phyloP scores from a whole-genome alignment of 2,113 vertebrate genomes.

The Mormyrus iriodes region DNA sequence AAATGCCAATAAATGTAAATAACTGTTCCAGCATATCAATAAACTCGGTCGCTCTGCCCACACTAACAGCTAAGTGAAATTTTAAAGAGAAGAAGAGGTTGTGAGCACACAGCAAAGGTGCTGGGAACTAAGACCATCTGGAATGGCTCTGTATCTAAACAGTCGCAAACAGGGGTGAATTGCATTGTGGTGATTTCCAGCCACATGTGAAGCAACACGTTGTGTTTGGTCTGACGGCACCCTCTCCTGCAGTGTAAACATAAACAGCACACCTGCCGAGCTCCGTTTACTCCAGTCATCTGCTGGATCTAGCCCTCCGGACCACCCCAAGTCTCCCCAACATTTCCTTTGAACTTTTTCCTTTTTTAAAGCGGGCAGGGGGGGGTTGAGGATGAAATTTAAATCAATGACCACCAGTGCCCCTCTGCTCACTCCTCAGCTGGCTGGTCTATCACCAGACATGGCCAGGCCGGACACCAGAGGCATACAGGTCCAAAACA shows the following conservation, averaged over 20 bases:
- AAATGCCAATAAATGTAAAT: conserved; percentile 42
- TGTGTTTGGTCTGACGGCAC: conserved; percentile 40
- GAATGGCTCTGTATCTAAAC: conserved; percentile 26
- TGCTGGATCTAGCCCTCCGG: not conserved
- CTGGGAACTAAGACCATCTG: conserved; percentile 28
- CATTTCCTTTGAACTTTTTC: conserved; percentile 9
- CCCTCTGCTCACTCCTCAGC: not conserved
- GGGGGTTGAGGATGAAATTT: not conserved
- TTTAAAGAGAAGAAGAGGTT: not conserved
- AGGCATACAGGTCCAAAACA: not conserved
- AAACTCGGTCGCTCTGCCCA: conserved; percentile 34
- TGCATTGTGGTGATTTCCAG: conserved; percentile 36
- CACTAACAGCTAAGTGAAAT: conserved; percentile 17
- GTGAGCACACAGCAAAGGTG: not conserved
- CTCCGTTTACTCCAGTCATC: conserved; percentile 52
- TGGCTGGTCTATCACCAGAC: not conserved
- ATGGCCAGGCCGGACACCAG: not conserved
- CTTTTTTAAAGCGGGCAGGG: not conserved
- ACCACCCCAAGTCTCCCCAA: conserved; percentile 49
- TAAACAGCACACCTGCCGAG: conserved; percentile 60
- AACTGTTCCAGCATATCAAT: conserved; percentile 33
- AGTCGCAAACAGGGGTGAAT: conserved; percentile 36
- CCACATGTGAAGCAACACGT: conserved; percentile 38
- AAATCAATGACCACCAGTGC: not conserved
- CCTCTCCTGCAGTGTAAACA: conserved; percentile 44